Evolutionary conservation across 1,140 invertebrate genomes (phyloP).

Genomic region (Chrysomallon squamiferum): DNA sequence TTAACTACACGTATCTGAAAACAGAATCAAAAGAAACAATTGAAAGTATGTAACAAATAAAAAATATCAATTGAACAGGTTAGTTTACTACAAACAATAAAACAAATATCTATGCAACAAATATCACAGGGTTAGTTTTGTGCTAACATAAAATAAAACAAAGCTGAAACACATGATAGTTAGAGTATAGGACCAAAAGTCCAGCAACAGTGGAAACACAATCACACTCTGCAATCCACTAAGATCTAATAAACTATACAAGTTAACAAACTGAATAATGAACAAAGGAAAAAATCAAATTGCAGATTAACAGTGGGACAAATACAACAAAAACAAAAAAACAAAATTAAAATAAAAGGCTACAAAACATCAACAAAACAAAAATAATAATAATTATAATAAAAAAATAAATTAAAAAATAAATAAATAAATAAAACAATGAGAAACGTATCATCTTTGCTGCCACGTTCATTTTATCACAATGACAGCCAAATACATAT

Average conservation of each 20-base stretch:
- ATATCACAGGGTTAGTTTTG: too few relatives aligned
- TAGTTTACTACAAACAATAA: slow-evolving; percentile 6
- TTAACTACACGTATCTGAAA: slow-evolving; percentile 98
- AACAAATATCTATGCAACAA: slow-evolving; percentile 1
- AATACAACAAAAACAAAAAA: not conserved
- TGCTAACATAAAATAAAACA: not conserved
- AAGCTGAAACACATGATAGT: slow-evolving; percentile 1
- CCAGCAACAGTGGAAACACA: not conserved
- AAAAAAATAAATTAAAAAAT: not conserved
- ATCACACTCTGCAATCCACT: not conserved
- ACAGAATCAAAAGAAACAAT: slow-evolving; percentile 49
- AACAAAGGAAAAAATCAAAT: too few relatives aligned
- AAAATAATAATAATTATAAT: not conserved
- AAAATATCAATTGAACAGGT: slow-evolving; percentile 18
- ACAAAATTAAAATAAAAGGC: too few relatives aligned
- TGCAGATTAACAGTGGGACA: not conserved
- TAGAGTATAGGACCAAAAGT: not conserved
- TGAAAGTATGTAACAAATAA: slow-evolving; percentile 16
- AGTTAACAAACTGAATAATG: too few relatives aligned
- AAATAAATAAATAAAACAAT: not conserved
- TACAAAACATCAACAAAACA: not conserved
- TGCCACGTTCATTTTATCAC: not conserved
- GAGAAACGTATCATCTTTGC: not conserved
- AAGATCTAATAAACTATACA: not conserved
- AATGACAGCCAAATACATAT: not conserved